Percentiles rank a stretch among this genome's conserved stretches.
phyloP scores from a whole-genome alignment of 2,888 invertebrate species.

The Netelia inedita region DNA sequence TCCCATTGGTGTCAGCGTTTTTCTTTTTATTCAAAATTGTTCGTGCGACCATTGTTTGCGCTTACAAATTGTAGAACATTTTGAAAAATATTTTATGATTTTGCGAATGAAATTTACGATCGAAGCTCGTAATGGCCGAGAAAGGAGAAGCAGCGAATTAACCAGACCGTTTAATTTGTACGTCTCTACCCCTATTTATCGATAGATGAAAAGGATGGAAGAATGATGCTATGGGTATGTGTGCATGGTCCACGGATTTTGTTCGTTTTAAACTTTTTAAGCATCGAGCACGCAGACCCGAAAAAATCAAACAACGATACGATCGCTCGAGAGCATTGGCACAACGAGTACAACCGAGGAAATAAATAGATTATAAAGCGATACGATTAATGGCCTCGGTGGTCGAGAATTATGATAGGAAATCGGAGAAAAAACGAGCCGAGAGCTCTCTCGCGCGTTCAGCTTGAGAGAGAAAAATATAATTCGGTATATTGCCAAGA shows the following conservation, averaged over 20 bases:
- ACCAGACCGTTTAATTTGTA: background rate
- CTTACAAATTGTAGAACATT: too few species aligned
- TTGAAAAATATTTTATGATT: too few species aligned
- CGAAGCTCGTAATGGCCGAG: too few species aligned
- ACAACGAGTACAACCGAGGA: constrained; percentile 16
- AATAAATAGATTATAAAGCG: constrained; percentile 39
- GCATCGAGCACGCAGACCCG: background rate
- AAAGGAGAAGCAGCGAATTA: too few species aligned
- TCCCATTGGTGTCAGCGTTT: too few species aligned
- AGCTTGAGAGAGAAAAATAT: constrained; percentile 19
- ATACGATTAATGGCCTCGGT: constrained; percentile 48
- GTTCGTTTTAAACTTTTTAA: background rate
- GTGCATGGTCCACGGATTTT: background rate
- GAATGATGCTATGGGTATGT: background rate
- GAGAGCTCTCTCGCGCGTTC: background rate
- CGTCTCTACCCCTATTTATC: background rate
- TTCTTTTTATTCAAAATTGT: too few species aligned
- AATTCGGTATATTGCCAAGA: constrained; percentile 6
- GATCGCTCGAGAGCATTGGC: constrained; percentile 9
- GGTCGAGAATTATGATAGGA: constrained; percentile 34
- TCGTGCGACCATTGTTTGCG: too few species aligned
- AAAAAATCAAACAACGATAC: constrained; percentile 14
- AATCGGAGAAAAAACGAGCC: background rate
- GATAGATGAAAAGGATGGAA: background rate
- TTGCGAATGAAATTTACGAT: too few species aligned